Evolutionary conservation across 1,140 invertebrate species (phyloP), one percentile per base, ranked within the genome.

Genomic region (Chlorops oryzae): DNA sequence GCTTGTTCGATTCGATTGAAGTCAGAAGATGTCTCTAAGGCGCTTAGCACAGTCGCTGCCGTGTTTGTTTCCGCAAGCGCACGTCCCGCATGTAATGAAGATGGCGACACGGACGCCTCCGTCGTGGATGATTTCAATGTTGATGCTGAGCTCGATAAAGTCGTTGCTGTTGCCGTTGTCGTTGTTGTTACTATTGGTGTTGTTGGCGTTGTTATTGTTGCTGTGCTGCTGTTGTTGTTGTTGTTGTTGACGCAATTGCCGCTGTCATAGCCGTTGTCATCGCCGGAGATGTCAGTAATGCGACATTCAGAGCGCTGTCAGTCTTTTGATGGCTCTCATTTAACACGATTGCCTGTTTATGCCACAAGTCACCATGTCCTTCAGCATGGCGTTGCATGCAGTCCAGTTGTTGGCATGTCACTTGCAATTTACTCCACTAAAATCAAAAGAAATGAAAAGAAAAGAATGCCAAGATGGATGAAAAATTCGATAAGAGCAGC

Each of bases 341-440:
- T 57, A 70, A 49, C 50, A 63, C 61, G 47, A 60, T 67, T 51
- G 68, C 62, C 54, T 71, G 68, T 52, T 67, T 63, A 15, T 58
- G 68, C 67, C 67, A 71, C 49, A 71, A 66, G 61, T 70, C 61
- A 12, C 63, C 63, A 61, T 63, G 65, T 42, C 67, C 67, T 54
- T 70, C 67, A 55, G 67, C 67, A 47, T 71, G 67, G 39, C 64
- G 62, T 50, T 68, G 65, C 63, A 71, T 67, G 54, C 68, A 71
- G 57, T 71, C 63, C 56, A 67, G 59, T 65, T 70, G 68, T 56
- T 72, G 68, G 56, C 66, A 66, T 59, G 68, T 69, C 55, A 65
- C 54, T 64, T 67, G 61, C 53, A 72, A 63, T 60, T 72, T 69
- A 50, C 65, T 70, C 69, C 69, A 72, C 69, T 71, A n/a, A n/a